A percentile compares a stretch with the other conserved stretches of the same genome.
Conservation (phyloP, 2,797 vertebrate species). For the Coendou prehensilis region DNA sequence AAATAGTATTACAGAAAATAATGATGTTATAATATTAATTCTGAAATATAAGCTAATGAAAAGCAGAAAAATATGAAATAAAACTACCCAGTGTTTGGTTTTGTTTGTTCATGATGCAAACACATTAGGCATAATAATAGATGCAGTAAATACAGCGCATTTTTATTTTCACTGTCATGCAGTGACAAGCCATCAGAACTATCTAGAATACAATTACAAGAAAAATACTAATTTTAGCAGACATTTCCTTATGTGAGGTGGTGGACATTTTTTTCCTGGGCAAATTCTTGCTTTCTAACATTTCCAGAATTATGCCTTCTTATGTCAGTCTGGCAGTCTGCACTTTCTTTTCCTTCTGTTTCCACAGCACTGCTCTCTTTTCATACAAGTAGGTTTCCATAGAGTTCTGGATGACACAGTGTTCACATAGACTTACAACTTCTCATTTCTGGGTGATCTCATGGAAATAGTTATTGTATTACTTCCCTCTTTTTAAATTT, state of each 20-base stretch:
- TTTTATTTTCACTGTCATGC: not conserved
- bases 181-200: not conserved
- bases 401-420: not conserved
- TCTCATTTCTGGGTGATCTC: not conserved
- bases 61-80: not conserved
- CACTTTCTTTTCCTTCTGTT: not conserved
- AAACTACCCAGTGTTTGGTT: not conserved
- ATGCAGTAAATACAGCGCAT: not conserved
- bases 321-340: not conserved
- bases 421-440: not conserved
- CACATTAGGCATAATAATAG: accelerated
- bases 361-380: not conserved
- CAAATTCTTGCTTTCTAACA: not conserved
- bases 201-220: not conserved
- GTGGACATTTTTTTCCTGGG: not conserved
- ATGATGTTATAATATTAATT: not conserved
- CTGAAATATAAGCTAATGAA: not conserved
- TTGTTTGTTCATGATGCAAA: not conserved
- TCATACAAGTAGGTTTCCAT: not conserved
- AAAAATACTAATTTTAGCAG: not conserved
- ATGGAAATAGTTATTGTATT: not conserved
- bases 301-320: not conserved
- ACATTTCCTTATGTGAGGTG: not conserved
- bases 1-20: not conserved
- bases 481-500: not conserved